A percentile compares a stretch with the other conserved stretches of the same genome.
Evolutionary conservation across 2,113 vertebrate genomes (phyloP).

Genomic region (Marmota flaviventris): DNA sequence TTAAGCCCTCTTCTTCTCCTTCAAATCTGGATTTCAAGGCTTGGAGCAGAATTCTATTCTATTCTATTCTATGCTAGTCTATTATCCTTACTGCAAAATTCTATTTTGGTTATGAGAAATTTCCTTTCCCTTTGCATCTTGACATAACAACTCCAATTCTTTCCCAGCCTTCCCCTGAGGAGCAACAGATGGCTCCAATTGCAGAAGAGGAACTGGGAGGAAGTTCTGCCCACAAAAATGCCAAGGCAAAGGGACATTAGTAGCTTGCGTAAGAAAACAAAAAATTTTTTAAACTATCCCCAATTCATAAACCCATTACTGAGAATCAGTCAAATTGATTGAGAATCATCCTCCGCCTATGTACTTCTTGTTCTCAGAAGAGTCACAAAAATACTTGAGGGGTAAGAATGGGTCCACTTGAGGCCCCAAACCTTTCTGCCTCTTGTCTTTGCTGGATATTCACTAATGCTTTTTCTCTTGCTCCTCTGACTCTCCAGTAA

Average conservation of each 20-base stretch:
- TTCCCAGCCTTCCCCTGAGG: conserved; percentile 1
- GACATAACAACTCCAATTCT: conserved; percentile 1
- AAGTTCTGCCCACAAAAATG: conserved; percentile 34
- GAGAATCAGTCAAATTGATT: neutral
- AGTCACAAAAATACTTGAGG: neutral
- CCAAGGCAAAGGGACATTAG: conserved; percentile 15
- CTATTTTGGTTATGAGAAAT: conserved; percentile 13
- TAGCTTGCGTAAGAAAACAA: conserved; percentile 15
- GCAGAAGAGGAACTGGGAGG: neutral
- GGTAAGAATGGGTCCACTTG: no score
- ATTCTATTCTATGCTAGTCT: neutral
- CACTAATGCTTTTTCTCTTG: neutral
- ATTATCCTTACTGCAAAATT: neutral
- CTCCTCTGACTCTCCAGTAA: neutral
- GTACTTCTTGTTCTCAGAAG: neutral
- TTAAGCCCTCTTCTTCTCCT: neutral
- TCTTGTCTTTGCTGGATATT: no score
- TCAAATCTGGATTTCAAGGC: neutral
- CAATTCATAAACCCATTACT: neutral
- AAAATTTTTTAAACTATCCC: neutral
- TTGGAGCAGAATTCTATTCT: neutral
- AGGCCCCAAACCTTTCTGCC: neutral
- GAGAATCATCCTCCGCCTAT: neutral
- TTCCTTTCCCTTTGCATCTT: conserved; percentile 26
- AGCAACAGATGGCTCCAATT: neutral